phyloP scores from a whole-genome alignment of 2,888 invertebrate genomes.

The Pheosia tremula region DNA sequence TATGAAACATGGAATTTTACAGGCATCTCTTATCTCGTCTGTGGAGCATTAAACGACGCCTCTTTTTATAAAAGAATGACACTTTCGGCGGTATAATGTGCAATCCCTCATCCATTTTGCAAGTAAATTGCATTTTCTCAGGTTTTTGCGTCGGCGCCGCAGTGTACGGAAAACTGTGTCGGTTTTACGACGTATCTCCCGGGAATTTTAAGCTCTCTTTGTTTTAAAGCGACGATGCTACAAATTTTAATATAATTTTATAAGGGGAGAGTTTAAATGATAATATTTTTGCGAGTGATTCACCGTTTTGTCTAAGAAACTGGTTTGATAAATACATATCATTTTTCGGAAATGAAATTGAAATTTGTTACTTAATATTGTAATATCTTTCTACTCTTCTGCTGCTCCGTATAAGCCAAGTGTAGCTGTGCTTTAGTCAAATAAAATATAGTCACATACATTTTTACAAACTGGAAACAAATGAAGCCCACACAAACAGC shows the following conservation, averaged over 20 bases:
- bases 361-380: not conserved
- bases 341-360: not conserved
- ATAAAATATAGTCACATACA: too few relatives aligned
- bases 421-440: too few relatives aligned
- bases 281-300: constrained; percentile 29
- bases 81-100: constrained; percentile 25
- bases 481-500: too few relatives aligned
- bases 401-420: too few relatives aligned
- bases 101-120: constrained; percentile 41
- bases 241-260: constrained; percentile 38
- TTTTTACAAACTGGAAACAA: too few relatives aligned
- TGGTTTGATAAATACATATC: not conserved
- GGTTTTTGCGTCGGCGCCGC: constrained; percentile 37
- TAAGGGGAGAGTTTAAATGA: constrained; percentile 29
- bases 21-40: constrained; percentile 31
- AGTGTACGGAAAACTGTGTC: constrained; percentile 27
- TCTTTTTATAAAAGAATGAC: constrained; percentile 32
- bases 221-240: constrained; percentile 24
- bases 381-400: too few relatives aligned
- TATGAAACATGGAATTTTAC: constrained; percentile 26
- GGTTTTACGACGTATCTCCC: constrained; percentile 25
- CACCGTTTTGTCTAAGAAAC: constrained; percentile 1
- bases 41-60: constrained; percentile 27
- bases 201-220: constrained; percentile 30
- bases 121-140: constrained; percentile 46